Evolutionary conservation across 35 echinoderm and acorn worm species (phyloP), one percentile per base, ranked within the genome.

Genomic region (Ptychodera flava): DNA sequence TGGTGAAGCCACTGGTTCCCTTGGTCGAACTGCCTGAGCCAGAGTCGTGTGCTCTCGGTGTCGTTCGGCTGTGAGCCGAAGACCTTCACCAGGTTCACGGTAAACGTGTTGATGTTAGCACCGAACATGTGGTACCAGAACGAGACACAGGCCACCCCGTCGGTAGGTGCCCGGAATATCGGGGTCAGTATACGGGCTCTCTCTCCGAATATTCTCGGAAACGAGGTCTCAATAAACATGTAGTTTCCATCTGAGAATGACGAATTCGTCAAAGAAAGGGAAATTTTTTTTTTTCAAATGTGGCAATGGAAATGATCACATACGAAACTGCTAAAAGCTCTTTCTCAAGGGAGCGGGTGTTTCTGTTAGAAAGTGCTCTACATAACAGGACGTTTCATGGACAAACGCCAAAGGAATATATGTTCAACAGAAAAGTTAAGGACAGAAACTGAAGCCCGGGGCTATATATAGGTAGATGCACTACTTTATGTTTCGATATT

Each of bases 81-180:
- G 0, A 32, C 76, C 16, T 86, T 35, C 77, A 53, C 33, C 0
- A 78, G 35, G 12, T 36, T 30, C 1, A 83, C 82, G 28, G 34
- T 83, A 22, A 83, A 35, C 15, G 82, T 83, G 35, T 83, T 36
- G 30, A 83, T 83, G 30, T 34, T 30, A 16, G 30, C 16, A 15
- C 82, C 82, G n/a, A 35, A 83, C 82, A 83, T 83, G 35, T 83
- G 82, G 37, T 83, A 83, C 82, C 82, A 83, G 82, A 83, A 83
- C 2, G 33, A 36, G 6, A 83, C 34, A 36, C 82, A 83, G 82
- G n/a, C 82, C 1, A 0, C 12, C 14, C 37, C 37, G 0, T 82
- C 35, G 32, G 15, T 22, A 12, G 45, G 45, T n/a, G n/a, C n/a
- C 6, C 22, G 6, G 6, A 64, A 12, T 64, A 64, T 64, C 22